Percentiles rank a stretch among this genome's conserved stretches.
Evolutionary conservation across 2,113 vertebrate genomes (phyloP).

Genomic region (Peromyscus leucopus): DNA sequence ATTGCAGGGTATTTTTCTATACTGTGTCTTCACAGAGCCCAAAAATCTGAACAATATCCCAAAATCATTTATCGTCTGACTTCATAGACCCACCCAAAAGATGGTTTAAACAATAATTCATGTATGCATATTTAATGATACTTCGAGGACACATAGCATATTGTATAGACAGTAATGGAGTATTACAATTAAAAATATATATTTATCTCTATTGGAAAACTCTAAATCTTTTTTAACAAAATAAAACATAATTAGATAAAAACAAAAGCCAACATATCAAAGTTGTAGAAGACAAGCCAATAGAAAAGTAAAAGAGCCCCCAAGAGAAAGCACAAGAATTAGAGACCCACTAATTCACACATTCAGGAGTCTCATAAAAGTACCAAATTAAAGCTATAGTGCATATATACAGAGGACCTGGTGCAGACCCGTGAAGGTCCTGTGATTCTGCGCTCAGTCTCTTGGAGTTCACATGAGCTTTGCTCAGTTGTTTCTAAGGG

Average conservation of each 20-base stretch:
- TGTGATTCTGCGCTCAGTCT: neutral
- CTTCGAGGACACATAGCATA: neutral
- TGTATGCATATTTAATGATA: neutral
- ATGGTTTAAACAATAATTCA: constrained; percentile 21
- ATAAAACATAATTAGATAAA: neutral
- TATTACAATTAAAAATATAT: constrained; percentile 42
- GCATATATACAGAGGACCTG: neutral
- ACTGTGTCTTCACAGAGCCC: constrained; percentile 54
- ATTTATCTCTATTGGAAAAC: neutral
- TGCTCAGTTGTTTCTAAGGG: neutral
- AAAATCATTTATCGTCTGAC: constrained; percentile 8
- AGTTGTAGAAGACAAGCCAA: neutral
- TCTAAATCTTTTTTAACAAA: neutral
- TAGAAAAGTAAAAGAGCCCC: neutral
- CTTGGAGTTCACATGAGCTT: neutral
- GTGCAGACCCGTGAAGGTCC: neutral
- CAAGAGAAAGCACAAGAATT: neutral
- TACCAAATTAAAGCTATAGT: neutral
- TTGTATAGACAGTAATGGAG: neutral
- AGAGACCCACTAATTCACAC: neutral
- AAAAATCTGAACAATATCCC: constrained; percentile 36
- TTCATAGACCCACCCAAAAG: constrained; percentile 24
- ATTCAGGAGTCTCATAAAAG: neutral
- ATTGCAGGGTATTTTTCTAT: constrained; percentile 65
- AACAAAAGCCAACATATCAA: neutral